Percentiles rank a stretch among this genome's conserved stretches.
phyloP scores from a whole-genome alignment of 2,113 vertebrate species.

The Ctenodactylus gundi region DNA sequence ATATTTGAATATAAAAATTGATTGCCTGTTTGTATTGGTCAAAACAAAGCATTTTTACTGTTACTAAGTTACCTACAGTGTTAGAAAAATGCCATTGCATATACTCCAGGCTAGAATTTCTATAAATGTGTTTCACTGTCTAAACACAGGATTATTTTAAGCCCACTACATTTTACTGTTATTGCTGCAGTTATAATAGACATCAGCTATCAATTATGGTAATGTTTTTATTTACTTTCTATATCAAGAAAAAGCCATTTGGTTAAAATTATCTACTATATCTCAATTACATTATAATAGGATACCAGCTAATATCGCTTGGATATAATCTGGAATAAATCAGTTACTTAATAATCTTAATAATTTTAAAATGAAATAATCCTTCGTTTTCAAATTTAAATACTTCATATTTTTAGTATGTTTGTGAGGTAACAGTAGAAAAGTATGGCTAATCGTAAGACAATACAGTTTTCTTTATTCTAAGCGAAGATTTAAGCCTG shows the following conservation, averaged over 20 bases:
- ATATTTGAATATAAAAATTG: not conserved
- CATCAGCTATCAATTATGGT: conserved; percentile 58
- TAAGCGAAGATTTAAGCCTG: conserved; percentile 16
- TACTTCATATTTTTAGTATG: conserved; percentile 59
- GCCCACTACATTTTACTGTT: conserved; percentile 42
- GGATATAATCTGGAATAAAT: conserved; percentile 62
- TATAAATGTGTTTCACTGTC: not conserved
- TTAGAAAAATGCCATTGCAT: not conserved
- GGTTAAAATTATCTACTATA: conserved; percentile 66
- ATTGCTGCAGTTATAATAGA: conserved; percentile 52
- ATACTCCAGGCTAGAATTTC: not conserved
- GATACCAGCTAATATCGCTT: conserved; percentile 46
- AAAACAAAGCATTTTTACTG: conserved; percentile 27
- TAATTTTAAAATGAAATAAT: conserved; percentile 67
- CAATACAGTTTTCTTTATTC: not conserved
- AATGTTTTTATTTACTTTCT: conserved; percentile 68
- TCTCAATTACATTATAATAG: conserved; percentile 67
- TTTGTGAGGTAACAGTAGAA: conserved; percentile 48
- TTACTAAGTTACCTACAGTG: not conserved
- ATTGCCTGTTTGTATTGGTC: not conserved
- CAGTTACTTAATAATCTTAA: conserved; percentile 35
- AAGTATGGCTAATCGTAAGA: not conserved
- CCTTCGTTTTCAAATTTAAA: conserved; percentile 65
- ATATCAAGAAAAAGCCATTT: conserved; percentile 59
- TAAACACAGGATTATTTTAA: conserved; percentile 45